Evolutionary conservation across 2,797 vertebrate species (phyloP).

Genomic region (Apogon talboti): DNA sequence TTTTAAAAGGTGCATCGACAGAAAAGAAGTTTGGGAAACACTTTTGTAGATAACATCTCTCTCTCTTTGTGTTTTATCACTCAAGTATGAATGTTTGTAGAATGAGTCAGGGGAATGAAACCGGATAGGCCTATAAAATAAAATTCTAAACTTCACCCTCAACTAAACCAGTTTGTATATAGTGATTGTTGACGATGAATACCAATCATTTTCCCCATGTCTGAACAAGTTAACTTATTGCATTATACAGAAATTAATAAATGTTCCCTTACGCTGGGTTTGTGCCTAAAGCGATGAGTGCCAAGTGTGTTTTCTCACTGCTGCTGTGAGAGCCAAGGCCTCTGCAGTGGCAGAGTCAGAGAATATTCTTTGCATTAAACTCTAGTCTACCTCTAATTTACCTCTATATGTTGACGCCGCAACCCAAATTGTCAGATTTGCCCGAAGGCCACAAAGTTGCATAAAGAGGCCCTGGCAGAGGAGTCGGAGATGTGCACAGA

Average conservation of each 20-base stretch:
- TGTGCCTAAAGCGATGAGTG: constrained; percentile 47
- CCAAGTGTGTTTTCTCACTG: constrained; percentile 39
- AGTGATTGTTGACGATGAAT: constrained; percentile 46
- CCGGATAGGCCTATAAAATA: no score
- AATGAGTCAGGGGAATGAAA: no score
- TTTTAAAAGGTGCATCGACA: no score
- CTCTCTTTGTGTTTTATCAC: no score
- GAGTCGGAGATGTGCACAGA: constrained; percentile 39
- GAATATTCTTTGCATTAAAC: constrained; percentile 65
- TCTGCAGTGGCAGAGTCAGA: constrained; percentile 39
- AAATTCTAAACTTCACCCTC: not conserved
- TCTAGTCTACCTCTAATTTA: constrained; percentile 67
- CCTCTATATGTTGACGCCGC: constrained; percentile 65
- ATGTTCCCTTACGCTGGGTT: constrained; percentile 50
- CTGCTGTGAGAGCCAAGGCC: constrained; percentile 31
- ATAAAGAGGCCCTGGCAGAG: no score
- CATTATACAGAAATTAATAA: constrained; percentile 55
- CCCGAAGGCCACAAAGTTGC: constrained; percentile 54
- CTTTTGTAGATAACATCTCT: no score
- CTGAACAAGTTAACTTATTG: constrained; percentile 72
- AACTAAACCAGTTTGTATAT: constrained; percentile 15
- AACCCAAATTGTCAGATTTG: constrained; percentile 64
- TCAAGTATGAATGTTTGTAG: no score
- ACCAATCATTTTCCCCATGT: constrained; percentile 51
- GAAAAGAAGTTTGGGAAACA: no score